Evolutionary conservation across 2,888 invertebrate genomes (phyloP).

Genomic region (Lypha dubia): DNA sequence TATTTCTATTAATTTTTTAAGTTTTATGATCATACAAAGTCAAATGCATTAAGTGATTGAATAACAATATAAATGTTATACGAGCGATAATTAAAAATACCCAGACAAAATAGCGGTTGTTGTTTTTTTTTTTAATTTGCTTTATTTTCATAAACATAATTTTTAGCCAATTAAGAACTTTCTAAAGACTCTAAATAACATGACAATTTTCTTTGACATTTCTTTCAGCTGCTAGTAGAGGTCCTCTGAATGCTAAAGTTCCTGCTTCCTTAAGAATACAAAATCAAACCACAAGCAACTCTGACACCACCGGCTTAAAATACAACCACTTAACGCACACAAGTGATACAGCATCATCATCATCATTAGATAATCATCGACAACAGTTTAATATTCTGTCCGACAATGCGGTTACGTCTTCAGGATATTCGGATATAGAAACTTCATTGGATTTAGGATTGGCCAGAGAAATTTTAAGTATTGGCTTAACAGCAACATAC

Average conservation of each 20-base stretch:
- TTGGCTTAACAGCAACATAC: conserved; percentile 44
- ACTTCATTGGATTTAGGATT: conserved; percentile 43
- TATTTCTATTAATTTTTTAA: conserved; percentile 20
- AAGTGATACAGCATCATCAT: conserved; percentile 37
- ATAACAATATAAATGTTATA: too few species aligned
- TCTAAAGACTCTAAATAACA: not conserved
- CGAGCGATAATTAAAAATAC: too few species aligned
- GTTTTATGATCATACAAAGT: conserved; percentile 7
- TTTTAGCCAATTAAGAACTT: not conserved
- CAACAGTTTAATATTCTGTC: conserved; percentile 43
- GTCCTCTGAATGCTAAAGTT: conserved; percentile 72
- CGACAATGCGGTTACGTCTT: conserved; percentile 67
- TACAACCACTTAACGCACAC: conserved; percentile 23
- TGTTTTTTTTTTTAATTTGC: too few species aligned
- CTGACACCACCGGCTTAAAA: conserved; percentile 3
- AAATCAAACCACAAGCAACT: not conserved
- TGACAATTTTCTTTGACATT: conserved; percentile 44
- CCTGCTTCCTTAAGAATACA: conserved; percentile 52
- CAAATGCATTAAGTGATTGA: not conserved
- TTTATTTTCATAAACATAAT: too few species aligned
- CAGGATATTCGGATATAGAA: conserved; percentile 54
- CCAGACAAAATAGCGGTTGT: too few species aligned
- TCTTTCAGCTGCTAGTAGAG: conserved; percentile 77
- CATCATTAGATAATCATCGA: conserved; percentile 29
- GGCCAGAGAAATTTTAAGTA: conserved; percentile 32